Percentiles rank a stretch among this genome's conserved stretches.
phyloP scores from a whole-genome alignment of 2,888 invertebrate species.

The Lepidochrysops patricia region DNA sequence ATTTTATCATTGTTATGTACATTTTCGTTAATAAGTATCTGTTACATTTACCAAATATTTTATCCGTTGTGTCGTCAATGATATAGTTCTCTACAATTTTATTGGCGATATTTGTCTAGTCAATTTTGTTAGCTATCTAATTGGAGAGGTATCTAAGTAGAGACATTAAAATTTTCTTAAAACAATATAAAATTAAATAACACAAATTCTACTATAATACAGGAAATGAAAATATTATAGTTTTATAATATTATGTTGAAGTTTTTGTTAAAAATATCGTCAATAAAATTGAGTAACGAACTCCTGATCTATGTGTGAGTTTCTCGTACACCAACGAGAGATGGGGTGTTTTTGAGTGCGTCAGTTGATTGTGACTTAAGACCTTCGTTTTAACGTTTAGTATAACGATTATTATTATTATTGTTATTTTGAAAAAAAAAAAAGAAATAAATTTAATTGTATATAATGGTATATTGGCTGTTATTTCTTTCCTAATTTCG shows the following conservation, averaged over 20 bases:
- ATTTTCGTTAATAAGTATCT: neutral
- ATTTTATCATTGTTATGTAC: constrained; percentile 6
- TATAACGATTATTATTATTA: constrained; percentile 54
- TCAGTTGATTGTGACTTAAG: constrained; percentile 27
- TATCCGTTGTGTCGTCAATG: neutral
- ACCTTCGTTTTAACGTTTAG: constrained; percentile 62
- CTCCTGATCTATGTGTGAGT: neutral
- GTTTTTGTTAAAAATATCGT: neutral
- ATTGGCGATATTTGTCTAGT: neutral
- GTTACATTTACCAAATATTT: neutral
- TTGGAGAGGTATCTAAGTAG: too few relatives aligned
- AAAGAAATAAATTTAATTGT: constrained; percentile 63
- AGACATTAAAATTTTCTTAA: neutral
- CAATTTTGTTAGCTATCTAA: neutral
- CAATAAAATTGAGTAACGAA: neutral
- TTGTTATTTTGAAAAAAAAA: constrained; percentile 63
- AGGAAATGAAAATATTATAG: too few relatives aligned
- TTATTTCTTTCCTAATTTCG: neutral
- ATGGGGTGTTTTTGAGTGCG: neutral
- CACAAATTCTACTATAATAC: neutral
- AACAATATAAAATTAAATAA: neutral
- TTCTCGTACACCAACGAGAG: neutral
- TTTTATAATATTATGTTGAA: neutral
- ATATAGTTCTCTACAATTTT: neutral
- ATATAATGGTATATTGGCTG: constrained; percentile 37